Percentiles rank a stretch among this genome's conserved stretches.
Evolutionary conservation across 1,140 invertebrate species (phyloP).

Genomic region (Bombus affinis): DNA sequence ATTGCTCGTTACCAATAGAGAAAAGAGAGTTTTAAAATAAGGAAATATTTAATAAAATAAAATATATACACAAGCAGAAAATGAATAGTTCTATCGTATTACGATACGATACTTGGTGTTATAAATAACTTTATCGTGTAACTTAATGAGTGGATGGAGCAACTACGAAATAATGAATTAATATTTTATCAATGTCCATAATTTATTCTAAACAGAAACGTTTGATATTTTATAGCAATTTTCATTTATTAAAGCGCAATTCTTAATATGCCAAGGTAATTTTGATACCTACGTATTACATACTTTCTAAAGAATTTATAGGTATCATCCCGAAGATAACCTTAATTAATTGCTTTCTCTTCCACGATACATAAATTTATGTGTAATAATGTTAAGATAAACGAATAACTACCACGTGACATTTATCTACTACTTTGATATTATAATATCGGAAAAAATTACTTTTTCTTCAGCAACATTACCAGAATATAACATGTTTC

Average conservation of each 20-base stretch:
- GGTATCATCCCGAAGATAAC: background rate
- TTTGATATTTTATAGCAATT: background rate
- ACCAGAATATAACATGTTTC: background rate
- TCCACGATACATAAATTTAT: background rate
- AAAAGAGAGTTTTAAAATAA: background rate
- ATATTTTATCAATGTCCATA: background rate
- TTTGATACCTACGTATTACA: background rate
- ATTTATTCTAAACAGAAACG: background rate
- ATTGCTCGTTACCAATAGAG: too few relatives aligned
- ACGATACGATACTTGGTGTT: background rate
- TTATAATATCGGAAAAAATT: background rate
- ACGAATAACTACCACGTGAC: background rate
- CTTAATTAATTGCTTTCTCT: background rate
- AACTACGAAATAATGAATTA: conserved; percentile 1
- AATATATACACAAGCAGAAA: background rate
- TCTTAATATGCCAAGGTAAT: background rate
- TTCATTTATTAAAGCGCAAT: background rate
- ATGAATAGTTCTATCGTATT: background rate
- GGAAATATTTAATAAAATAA: background rate
- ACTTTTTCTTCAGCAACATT: background rate
- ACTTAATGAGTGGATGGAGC: background rate
- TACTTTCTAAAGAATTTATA: background rate
- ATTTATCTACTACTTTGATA: background rate
- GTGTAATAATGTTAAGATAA: background rate
- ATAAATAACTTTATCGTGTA: background rate